These are phyloP conservation scores for Mobula birostris DNA, from an alignment of 2,113 vertebrate genomes.

Conservation along the genomic window DNA sequence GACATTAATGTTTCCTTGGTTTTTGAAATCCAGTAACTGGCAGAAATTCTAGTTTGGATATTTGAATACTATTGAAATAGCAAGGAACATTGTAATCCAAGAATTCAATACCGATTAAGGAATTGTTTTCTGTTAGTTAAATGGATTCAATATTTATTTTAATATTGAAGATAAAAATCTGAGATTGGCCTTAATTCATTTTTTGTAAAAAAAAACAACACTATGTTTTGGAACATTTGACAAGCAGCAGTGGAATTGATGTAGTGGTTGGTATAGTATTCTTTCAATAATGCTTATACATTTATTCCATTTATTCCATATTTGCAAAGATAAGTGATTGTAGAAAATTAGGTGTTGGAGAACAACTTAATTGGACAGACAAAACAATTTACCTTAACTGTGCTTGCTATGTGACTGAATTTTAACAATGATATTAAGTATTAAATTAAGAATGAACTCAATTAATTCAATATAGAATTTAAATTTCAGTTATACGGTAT, in stretches of 20 bases:
- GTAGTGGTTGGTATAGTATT: not conserved
- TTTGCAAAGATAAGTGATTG: not conserved
- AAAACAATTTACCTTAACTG: slow-evolving; percentile 6
- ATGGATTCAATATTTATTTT: not conserved
- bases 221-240: not conserved
- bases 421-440: not conserved
- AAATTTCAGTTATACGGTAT: not conserved
- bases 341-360: not conserved
- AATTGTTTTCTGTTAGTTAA: not conserved
- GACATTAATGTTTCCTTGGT: no score
- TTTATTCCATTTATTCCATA: not conserved
- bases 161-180: not conserved
- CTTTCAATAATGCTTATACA: not conserved
- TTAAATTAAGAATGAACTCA: not conserved
- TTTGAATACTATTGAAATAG: not conserved
- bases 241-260: not conserved
- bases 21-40: no score
- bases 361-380: not conserved
- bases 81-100: not conserved
- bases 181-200: not conserved
- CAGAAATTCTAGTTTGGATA: not conserved
- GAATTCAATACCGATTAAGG: not conserved
- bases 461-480: not conserved
- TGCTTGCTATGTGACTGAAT: not conserved
- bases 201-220: no score